A percentile compares a stretch with the other conserved stretches of the same genome.
phyloP scores from a whole-genome alignment of 2,888 invertebrate genomes.

The Chesias legatella region DNA sequence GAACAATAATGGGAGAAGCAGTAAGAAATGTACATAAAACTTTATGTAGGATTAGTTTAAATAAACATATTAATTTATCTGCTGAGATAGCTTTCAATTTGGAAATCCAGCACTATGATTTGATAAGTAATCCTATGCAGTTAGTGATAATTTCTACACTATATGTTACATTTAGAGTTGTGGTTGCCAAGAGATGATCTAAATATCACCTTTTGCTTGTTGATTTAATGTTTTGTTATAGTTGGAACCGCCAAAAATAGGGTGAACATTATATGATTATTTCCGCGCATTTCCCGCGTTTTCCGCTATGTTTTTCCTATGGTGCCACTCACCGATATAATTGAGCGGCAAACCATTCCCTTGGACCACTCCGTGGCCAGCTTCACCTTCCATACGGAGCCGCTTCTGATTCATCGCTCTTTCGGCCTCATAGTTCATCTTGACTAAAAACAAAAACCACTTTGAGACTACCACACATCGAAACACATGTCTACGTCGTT shows the following conservation, averaged over 20 bases:
- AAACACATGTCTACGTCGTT: constrained; percentile 45
- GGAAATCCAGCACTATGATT: too few relatives aligned
- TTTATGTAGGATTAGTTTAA: too few relatives aligned
- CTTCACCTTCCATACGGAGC: constrained; percentile 77
- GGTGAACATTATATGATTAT: constrained; percentile 3
- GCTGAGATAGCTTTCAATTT: too few relatives aligned
- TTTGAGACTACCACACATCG: constrained; percentile 35
- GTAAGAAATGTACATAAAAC: too few relatives aligned
- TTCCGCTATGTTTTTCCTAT: neutral
- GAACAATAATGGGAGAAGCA: too few relatives aligned
- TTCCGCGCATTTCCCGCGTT: constrained; percentile 33
- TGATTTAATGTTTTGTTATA: neutral
- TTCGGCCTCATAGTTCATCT: constrained; percentile 79
- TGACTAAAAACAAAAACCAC: constrained; percentile 70
- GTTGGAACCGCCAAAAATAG: constrained; percentile 9
- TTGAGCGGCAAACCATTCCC: constrained; percentile 77
- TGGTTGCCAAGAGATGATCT: too few relatives aligned
- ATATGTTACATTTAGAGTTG: too few relatives aligned
- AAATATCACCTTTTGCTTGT: constrained; percentile 13
- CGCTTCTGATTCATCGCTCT: constrained; percentile 78
- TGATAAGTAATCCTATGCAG: too few relatives aligned
- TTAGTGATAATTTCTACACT: too few relatives aligned
- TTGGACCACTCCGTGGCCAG: constrained; percentile 76
- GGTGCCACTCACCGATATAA: constrained; percentile 63
- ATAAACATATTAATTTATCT: too few relatives aligned